Evolutionary conservation across 2,113 vertebrate genomes (phyloP).

Genomic region (Actenoides hombroni): DNA sequence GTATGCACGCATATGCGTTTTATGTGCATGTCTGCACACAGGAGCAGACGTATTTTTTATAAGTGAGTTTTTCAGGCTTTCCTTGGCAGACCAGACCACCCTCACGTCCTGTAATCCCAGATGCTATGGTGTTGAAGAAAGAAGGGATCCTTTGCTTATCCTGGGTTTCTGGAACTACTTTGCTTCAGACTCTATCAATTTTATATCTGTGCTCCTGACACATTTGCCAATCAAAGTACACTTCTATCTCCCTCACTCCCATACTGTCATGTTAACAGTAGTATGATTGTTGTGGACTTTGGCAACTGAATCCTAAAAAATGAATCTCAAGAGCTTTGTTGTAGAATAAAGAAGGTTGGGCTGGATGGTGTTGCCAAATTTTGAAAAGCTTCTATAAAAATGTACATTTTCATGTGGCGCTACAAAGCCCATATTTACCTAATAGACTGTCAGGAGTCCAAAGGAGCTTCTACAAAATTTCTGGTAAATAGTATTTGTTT

Average conservation of each 20-base stretch:
- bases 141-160: not conserved
- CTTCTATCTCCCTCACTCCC: not conserved
- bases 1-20: not conserved
- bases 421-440: slow-evolving; percentile 10
- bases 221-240: not conserved
- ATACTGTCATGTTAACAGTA: not conserved
- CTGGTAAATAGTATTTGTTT: slow-evolving; percentile 26
- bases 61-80: not conserved
- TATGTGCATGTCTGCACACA: not conserved
- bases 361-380: not conserved
- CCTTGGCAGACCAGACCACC: not conserved
- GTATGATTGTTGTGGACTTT: not conserved
- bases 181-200: not conserved
- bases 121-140: not conserved
- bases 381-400: not conserved
- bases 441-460: not conserved
- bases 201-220: not conserved
- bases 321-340: not conserved
- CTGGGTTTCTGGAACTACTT: not conserved
- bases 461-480: not conserved
- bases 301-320: not conserved
- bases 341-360: not conserved
- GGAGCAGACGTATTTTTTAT: not conserved
- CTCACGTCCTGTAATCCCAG: not conserved
- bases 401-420: not conserved